Evolutionary conservation across 1,140 invertebrate genomes (phyloP).

Genomic region (silkworm (Bombyx mori)): ASM3026992v2 NC_085130.1:6705501-6706000

Average conservation of each 20-base stretch:
- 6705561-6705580: too few relatives aligned
- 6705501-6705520: too few relatives aligned
- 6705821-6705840: conserved; percentile 46
- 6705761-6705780: conserved; percentile 37
- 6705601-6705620: too few relatives aligned
- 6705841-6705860: conserved; percentile 32
- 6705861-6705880: conserved; percentile 4
- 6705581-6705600: too few relatives aligned
- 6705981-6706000: conserved; percentile 29
- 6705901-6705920: conserved; percentile 40
- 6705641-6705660: too few relatives aligned
- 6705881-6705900: not conserved
- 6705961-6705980: conserved; percentile 41
- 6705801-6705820: conserved; percentile 46
- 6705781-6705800: conserved; percentile 48
- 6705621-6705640: too few relatives aligned
- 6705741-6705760: conserved; percentile 41
- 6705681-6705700: conserved; percentile 28
- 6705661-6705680: too few relatives aligned
- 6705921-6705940: conserved; percentile 48
- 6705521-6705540: too few relatives aligned
- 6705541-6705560: too few relatives aligned
- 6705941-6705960: conserved; percentile 41
- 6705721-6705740: conserved; percentile 41
- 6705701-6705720: conserved; percentile 30